A percentile compares a stretch with the other conserved stretches of the same genome.
Conservation (phyloP, 2,888 invertebrate species). For the Carabus problematicus region DNA sequence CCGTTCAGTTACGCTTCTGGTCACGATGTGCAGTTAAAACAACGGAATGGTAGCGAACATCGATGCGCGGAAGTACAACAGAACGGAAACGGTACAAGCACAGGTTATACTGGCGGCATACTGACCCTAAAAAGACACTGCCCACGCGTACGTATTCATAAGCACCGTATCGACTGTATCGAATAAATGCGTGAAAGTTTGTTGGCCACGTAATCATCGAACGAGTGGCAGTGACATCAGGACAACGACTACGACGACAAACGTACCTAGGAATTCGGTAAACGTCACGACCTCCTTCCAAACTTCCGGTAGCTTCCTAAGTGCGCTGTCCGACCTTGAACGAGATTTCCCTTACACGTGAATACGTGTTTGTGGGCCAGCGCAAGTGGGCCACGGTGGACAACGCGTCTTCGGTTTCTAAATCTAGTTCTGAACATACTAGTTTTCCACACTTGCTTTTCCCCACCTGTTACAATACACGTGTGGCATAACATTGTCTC, state of each 20-base stretch:
- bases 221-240: not conserved
- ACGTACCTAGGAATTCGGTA: slow-evolving; percentile 4
- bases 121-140: slow-evolving; percentile 17
- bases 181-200: too few relatives aligned
- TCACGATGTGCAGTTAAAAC: slow-evolving; percentile 11
- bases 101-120: slow-evolving; percentile 20
- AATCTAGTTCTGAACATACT: too few relatives aligned
- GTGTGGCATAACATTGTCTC: not conserved
- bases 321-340: slow-evolving; percentile 38
- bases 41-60: not conserved
- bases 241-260: not conserved
- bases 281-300: slow-evolving; percentile 12
- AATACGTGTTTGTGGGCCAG: slow-evolving; percentile 39
- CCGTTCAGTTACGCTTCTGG: not conserved
- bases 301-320: slow-evolving; percentile 21
- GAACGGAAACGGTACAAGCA: slow-evolving; percentile 15
- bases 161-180: slow-evolving; percentile 14
- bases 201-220: too few relatives aligned
- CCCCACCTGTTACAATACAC: not conserved
- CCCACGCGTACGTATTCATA: slow-evolving; percentile 15
- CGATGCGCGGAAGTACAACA: slow-evolving; percentile 8
- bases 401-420: too few relatives aligned
- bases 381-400: slow-evolving; percentile 21
- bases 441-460: too few relatives aligned
- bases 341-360: slow-evolving; percentile 38